Evolutionary conservation across 1,140 invertebrate species (phyloP), one percentile per base, ranked within the genome.

Genomic region (Bradysia coprophila): DNA sequence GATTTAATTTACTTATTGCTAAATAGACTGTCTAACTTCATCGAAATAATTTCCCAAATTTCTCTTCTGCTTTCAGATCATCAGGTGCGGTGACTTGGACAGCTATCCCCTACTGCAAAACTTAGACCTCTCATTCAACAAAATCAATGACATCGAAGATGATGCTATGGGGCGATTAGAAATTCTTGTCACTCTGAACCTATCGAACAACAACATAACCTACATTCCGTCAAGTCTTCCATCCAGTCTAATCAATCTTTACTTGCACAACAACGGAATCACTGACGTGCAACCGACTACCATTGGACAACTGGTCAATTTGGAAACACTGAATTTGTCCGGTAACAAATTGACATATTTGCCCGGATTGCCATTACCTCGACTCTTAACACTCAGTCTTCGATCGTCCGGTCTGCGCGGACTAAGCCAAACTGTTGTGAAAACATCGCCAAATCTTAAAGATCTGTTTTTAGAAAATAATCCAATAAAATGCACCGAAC

Each of bases 81-180:
- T 94, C 15, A 70, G 73, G 32, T 75, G 82, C 48, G 83, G 85
- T n/a, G 85, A 91, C 51, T 68, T 95, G 43, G 85, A 89, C 51
- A 87, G 85, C 46, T 92, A 91, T 56, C 87, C 87, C 0, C 60
- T 89, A 15, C 57, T 94, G 9, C 78, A 78, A 45, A 67, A 82
- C 21, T 57, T 95, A 20, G 81, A 89, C 51, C 70, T 94, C 23
- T 81, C 81, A 19, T 69, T 79, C 40, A 93, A 92, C 53, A 65
- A 69, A 43, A 70, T 95, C 21, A 62, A 61, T 32, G 64, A 72
- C 3, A 72, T 95, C 5, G 87, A 91, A 59, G 83, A 92, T 23
- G 85, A 90, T 50, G 83, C 88, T 0, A 62, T 94, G 20, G 83
- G 83, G 1, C 68, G 87, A 24, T 56, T 90, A 16, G 82, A 87